Base-by-base conservation (phyloP, 2,113 vertebrate species). In the Elephantulus edwardii region DNA sequence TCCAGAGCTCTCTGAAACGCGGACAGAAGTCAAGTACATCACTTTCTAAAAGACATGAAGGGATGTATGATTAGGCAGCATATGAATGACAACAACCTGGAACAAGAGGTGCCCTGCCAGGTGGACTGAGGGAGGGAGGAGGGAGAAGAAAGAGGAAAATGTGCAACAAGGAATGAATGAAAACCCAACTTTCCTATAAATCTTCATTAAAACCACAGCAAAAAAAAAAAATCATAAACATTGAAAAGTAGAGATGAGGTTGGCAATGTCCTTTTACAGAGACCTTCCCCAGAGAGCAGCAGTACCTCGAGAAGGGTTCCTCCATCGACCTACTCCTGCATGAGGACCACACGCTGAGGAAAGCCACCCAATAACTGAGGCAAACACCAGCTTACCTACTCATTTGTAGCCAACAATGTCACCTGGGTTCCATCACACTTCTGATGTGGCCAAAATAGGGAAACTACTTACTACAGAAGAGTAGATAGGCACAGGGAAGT, bases 1-100 rank as follows among this genome's bases (percentile, higher is more conserved):
- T 19, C 64, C n/a, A 35, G 6, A 10, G 10, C 20, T 24, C 35
- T 8, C 24, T 44, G 50, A 94, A 88, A 95, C 64, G 2, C 74
- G 26, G 30, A 33, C 38, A 79, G 42, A 90, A 92, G 38, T 86
- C 26, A 95, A 91, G 91, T 26, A 66, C 38, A 20, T 56, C n/a
- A 52, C 28, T n/a, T 86, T 33, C 60, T 80, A 76, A 28, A 33
- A 66, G 26, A 91, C 14, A 66, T 11, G 46, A n/a, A n/a, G n/a
- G n/a, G n/a, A n/a, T n/a, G n/a, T n/a, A n/a, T n/a, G n/a, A n/a
- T n/a, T n/a, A n/a, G n/a, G n/a, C n/a, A n/a, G n/a, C n/a, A n/a
- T n/a, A n/a, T n/a, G n/a, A n/a, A n/a, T n/a, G n/a, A n/a, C n/a
- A n/a, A n/a, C n/a, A n/a, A n/a, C n/a, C n/a, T n/a, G n/a, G n/a